A percentile compares a stretch with the other conserved stretches of the same genome.
phyloP scores from a whole-genome alignment of 2,888 invertebrate species.

The Tubiluchus corallicola region DNA sequence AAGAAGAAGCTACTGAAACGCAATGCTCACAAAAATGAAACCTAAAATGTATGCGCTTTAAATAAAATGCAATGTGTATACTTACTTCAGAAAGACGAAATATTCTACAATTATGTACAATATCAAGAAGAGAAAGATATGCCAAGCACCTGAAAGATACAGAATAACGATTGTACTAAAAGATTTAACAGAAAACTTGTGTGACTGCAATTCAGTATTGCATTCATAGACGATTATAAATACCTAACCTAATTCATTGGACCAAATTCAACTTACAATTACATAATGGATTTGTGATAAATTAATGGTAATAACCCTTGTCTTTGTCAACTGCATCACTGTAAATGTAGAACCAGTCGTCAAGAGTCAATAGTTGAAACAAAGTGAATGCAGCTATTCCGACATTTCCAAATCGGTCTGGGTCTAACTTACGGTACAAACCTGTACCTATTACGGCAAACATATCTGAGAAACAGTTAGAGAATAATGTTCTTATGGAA shows the following conservation, averaged over 20 bases:
- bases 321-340: constrained; percentile 10
- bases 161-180: too few species aligned
- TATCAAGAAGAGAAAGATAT: constrained; percentile 20
- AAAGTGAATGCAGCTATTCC: constrained; percentile 16
- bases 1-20: too few species aligned
- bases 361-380: constrained; percentile 18
- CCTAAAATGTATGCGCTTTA: too few species aligned
- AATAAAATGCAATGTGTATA: too few species aligned
- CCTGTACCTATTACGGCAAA: constrained; percentile 24
- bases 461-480: constrained; percentile 19
- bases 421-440: constrained; percentile 18
- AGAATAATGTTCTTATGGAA: too few species aligned
- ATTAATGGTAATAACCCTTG: constrained; percentile 7
- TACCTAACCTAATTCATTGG: too few species aligned
- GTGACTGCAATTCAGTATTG: too few species aligned
- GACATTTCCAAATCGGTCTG: constrained; percentile 18
- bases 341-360: constrained; percentile 20
- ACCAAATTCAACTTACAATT: too few species aligned
- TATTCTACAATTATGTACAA: constrained; percentile 22
- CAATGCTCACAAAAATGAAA: too few species aligned
- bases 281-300: constrained; percentile 5
- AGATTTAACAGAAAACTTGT: too few species aligned
- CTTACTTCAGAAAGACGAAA: constrained; percentile 20
- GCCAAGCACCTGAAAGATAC: constrained; percentile 13
- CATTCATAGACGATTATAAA: too few species aligned